Percentiles rank a stretch among this genome's conserved stretches.
phyloP scores from a whole-genome alignment of 1,140 invertebrate genomes.

The Anthonomus grandis region DNA sequence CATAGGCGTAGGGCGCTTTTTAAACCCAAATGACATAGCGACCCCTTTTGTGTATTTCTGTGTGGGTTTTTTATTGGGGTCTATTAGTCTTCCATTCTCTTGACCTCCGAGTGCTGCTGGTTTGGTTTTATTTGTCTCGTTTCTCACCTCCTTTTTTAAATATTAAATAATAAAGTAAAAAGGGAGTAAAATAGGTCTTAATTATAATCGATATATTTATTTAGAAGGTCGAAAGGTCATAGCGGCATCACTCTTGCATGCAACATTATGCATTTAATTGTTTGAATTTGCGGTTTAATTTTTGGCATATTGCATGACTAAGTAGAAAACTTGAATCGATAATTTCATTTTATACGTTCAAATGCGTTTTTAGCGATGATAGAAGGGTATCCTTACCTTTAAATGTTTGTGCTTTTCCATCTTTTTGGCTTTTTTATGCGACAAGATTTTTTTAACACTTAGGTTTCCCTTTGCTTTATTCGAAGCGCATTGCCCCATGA shows the following conservation, averaged over 20 bases:
- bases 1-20: conserved; percentile 50
- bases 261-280: too few species aligned
- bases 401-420: conserved; percentile 1
- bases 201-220: too few species aligned
- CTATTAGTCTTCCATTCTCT: not conserved
- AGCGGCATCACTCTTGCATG: too few species aligned
- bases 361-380: not conserved
- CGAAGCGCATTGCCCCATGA: conserved; percentile 19
- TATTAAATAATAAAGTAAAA: not conserved
- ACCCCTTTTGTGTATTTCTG: conserved; percentile 57
- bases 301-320: too few species aligned
- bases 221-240: too few species aligned
- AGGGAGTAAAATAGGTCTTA: too few species aligned
- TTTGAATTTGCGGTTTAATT: too few species aligned
- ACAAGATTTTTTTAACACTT: conserved; percentile 1
- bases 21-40: conserved; percentile 68
- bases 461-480: conserved; percentile 3
- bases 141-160: conserved; percentile 1
- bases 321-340: too few species aligned
- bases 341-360: not conserved
- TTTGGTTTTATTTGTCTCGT: conserved; percentile 1
- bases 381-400: not conserved
- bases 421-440: conserved; percentile 7
- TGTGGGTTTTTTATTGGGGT: conserved; percentile 34
- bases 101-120: not conserved